Conservation (phyloP, 2,797 vertebrate species). For the Avahi laniger region DNA sequence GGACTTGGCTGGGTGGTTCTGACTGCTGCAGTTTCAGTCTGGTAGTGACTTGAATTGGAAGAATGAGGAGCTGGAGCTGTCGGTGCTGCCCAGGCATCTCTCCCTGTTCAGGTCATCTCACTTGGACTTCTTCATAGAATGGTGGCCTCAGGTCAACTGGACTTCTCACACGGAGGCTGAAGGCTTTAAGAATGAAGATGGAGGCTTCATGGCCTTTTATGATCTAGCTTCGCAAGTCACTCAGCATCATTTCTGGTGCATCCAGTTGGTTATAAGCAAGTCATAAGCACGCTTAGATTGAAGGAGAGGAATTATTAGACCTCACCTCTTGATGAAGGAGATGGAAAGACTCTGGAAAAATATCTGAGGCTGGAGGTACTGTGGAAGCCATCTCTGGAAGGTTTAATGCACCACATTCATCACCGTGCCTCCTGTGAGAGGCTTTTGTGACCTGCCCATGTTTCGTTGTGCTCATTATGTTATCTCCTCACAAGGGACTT, state of each 20-base stretch:
- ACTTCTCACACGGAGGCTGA: background rate
- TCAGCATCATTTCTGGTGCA: background rate
- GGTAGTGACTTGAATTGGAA: background rate
- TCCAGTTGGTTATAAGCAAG: background rate
- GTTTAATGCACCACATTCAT: background rate
- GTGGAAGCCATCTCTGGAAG: background rate
- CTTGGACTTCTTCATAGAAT: background rate
- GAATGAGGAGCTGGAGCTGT: accelerated
- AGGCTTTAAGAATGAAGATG: background rate
- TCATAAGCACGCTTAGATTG: background rate
- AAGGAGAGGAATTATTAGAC: background rate
- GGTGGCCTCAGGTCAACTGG: background rate
- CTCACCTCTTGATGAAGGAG: background rate
- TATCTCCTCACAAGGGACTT: background rate
- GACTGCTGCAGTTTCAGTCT: background rate
- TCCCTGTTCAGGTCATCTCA: background rate
- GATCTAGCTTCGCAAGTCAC: background rate
- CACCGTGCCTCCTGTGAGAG: too few species aligned
- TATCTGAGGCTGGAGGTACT: background rate
- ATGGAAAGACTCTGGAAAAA: background rate
- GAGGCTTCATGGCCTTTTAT: background rate
- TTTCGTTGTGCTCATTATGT: background rate
- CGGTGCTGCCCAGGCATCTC: background rate
- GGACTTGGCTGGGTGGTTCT: background rate
- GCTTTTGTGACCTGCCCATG: background rate